Evolutionary conservation across 2,113 vertebrate species (phyloP).

Genomic region (Ariopsis seemanni): DNA sequence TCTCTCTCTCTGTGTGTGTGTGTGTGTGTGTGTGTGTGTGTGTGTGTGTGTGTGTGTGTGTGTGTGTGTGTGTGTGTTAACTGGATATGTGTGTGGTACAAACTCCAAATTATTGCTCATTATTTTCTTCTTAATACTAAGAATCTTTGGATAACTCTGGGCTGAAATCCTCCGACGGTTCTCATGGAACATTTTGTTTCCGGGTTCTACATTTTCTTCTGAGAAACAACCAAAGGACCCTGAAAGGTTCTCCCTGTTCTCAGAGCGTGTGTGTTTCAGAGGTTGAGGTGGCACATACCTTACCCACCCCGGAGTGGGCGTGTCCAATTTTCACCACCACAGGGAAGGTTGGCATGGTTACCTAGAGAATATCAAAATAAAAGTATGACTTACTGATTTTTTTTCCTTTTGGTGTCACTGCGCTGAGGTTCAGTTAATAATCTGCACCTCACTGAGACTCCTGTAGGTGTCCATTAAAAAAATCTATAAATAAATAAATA

Average conservation of each 20-base stretch:
- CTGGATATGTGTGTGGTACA: too few relatives aligned
- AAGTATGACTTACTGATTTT: not conserved
- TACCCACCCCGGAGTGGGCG: conserved; percentile 98
- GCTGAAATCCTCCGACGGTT: too few relatives aligned
- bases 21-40: too few relatives aligned
- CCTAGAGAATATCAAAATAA: conserved; percentile 71
- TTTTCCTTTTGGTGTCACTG: too few relatives aligned
- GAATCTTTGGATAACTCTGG: too few relatives aligned
- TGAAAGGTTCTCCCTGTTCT: not conserved
- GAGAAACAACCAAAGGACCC: not conserved
- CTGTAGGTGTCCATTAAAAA: not conserved
- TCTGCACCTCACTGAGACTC: not conserved
- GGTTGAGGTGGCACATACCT: conserved; percentile 73
- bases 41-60: too few relatives aligned
- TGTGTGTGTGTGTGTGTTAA: too few relatives aligned
- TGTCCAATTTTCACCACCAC: conserved; percentile 99
- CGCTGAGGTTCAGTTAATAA: not conserved
- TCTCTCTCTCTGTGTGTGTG: too few relatives aligned
- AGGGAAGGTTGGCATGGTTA: conserved; percentile 91
- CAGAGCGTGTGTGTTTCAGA: not conserved
- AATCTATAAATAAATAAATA: not conserved
- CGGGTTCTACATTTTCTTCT: not conserved
- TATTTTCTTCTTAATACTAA: too few relatives aligned
- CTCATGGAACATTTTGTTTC: too few relatives aligned
- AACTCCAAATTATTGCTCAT: too few relatives aligned